Evolutionary conservation across 2,888 invertebrate species (phyloP), one percentile per base, ranked within the genome.

Genomic region (Pandemis corylana): DNA sequence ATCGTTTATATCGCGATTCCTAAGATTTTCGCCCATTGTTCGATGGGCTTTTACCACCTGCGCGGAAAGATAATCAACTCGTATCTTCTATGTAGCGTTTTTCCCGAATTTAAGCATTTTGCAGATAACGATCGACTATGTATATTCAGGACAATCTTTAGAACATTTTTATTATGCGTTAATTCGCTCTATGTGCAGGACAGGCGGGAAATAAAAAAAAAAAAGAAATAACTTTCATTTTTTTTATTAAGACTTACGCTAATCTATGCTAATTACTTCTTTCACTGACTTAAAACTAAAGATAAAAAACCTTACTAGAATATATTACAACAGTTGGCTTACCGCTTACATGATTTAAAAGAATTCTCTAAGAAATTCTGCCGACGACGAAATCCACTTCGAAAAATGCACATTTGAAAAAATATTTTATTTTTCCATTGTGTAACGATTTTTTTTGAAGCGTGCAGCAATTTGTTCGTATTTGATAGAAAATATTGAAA

Each of bases 231-330:
- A 76, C 76, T 77, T 79, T 77, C 74, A 77, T 76, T 77, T 78
- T 79, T 81, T 81, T 77, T 81, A 82, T 80, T 80, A 78, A 81
- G 80, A 77, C 82, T 81, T 82, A 82, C 4, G 49, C 71, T 79
- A 80, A 76, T 75, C 79, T 80, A 79, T 72, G 46, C 64, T 79
- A 79, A 68, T 68, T 74, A 53, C 41, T 51, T 67, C 68, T 51
- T 67, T 67, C 44, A 62, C 70, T 67, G 51, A 72, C 74, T 75
- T 78, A 77, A 66, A 74, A 68, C 71, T 80, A 77, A 71, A 79
- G 76, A 78, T 78, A 78, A 78, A 76, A 77, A 75, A 76, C 68
- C 77, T 77, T 77, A 75, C 44, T 15, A 41, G 75, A 78, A 78
- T 80, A 81, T 81, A 78, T 80, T 80, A 81, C 81, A 81, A 78